Base-by-base conservation (phyloP, 2,888 invertebrate species). In the Noctua pronuba region DNA sequence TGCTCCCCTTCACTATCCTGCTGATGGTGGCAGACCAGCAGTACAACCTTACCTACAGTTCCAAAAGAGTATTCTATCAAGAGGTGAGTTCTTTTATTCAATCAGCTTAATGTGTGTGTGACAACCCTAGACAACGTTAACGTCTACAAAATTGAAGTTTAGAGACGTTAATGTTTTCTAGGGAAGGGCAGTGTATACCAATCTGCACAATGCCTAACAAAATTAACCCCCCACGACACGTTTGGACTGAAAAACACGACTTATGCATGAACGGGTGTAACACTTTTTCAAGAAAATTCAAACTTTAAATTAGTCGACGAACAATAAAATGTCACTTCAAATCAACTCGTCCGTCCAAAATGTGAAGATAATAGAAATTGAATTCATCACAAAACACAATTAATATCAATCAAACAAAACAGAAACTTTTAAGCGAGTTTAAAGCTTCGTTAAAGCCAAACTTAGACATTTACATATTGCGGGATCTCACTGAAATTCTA, bases 21-120 rank as follows among this genome's bases (percentile, higher is more conserved):
- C 94, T 97, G 83, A 97, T 97, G 93, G 97, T 97, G 28, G 97
- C 97, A 7, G 97, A 97, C 86, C 97, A 97, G 90, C 97, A 97
- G 90, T 97, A 97, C 94, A 96, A 97, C 92, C 96, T 97, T n/a
- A 94, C 96, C 16, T 96, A 97, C 88, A 96, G 94, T 90, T 94
- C 96, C 62, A 96, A 96, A 86, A 90, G 96, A 69, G 95, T 96
- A 69, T 95, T 97, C 88, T 96, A 97, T 84, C 97, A 97, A 89
- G 97, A 97, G 96, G 97, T 97, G 88, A 94, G 95, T 92, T 60
- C 8, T 60, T 62, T 77, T 46, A 38, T 24, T 28, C 65, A 44
- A 49, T 62, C 0, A 18, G 64, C 38, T 80, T 78, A 31, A 35
- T 49, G 28, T 76, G 55, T 31, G 21, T 64, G 55, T 31, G 76